Percentiles rank a stretch among this genome's conserved stretches.
These are phyloP conservation scores for Heliocidaris erythrogramma DNA, from an alignment of 35 echinoderm and acorn worm species.

Conservation along the genomic window DNA sequence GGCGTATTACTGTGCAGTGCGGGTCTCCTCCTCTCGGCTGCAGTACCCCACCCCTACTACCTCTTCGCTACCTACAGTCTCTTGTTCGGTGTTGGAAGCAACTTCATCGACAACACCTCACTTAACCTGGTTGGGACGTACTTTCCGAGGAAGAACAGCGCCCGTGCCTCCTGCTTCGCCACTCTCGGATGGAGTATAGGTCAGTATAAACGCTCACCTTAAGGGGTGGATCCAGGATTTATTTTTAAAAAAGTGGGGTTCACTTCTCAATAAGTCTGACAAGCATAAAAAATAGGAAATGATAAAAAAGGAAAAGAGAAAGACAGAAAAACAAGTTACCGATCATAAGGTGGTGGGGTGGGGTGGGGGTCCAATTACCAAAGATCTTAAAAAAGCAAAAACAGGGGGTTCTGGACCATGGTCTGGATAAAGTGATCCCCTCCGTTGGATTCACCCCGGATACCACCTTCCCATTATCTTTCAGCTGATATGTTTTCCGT, in stretches of 20 bases:
- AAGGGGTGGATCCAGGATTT: background rate
- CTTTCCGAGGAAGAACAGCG: conserved; percentile 97
- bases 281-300: background rate
- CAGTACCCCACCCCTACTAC: conserved; percentile 68
- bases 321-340: too few relatives aligned
- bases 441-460: too few relatives aligned
- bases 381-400: too few relatives aligned
- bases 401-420: too few relatives aligned
- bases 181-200: conserved; percentile 98
- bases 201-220: conserved; percentile 20
- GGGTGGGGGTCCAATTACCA: too few relatives aligned
- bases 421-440: too few relatives aligned
- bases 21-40: conserved; percentile 76
- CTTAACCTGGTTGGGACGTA: conserved; percentile 86
- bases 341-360: too few relatives aligned
- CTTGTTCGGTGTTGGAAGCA: conserved; percentile 82
- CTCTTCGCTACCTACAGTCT: conserved; percentile 94
- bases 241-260: background rate
- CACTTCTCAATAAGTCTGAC: background rate
- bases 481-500: too few relatives aligned
- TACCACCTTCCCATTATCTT: too few relatives aligned
- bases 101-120: conserved; percentile 94
- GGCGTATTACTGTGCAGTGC: conserved; percentile 78
- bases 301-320: background rate
- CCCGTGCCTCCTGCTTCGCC: conserved; percentile 92